A percentile compares a stretch with the other conserved stretches of the same genome.
phyloP scores from a whole-genome alignment of 2,888 invertebrate genomes.

The Sesia apiformis region DNA sequence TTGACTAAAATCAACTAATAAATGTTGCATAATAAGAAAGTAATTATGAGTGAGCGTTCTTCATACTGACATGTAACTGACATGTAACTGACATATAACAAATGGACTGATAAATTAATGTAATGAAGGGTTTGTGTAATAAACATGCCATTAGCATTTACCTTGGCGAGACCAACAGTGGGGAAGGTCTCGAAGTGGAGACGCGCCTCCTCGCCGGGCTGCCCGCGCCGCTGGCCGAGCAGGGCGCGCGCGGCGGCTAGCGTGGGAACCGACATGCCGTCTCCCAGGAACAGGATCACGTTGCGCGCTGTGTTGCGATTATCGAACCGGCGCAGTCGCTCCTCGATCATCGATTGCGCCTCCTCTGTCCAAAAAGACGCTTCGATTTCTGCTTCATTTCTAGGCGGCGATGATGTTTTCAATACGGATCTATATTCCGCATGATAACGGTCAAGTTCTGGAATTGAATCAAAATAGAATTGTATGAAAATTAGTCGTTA shows the following conservation, averaged over 20 bases:
- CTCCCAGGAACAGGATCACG: constrained; percentile 80
- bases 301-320: constrained; percentile 64
- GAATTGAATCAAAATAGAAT: no score
- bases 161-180: constrained; percentile 52
- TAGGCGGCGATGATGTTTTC: not conserved
- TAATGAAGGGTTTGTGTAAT: no score
- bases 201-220: constrained; percentile 71
- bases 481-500: not conserved
- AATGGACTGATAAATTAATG: no score
- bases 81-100: no score
- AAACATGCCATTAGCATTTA: no score
- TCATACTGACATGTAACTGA: no score
- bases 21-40: no score
- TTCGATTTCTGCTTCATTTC: not conserved
- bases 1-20: no score
- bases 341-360: constrained; percentile 24
- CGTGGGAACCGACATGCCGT: constrained; percentile 83
- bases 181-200: constrained; percentile 78
- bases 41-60: no score
- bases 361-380: constrained; percentile 15
- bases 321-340: constrained; percentile 19
- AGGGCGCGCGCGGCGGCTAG: constrained; percentile 76
- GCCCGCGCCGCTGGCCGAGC: constrained; percentile 66
- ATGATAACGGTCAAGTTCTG: constrained; percentile 5
- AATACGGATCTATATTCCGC: constrained; percentile 1